A percentile compares a stretch with the other conserved stretches of the same genome.
Evolutionary conservation across 2,113 vertebrate genomes (phyloP).

Genomic region (Baryphthengus martii): DNA sequence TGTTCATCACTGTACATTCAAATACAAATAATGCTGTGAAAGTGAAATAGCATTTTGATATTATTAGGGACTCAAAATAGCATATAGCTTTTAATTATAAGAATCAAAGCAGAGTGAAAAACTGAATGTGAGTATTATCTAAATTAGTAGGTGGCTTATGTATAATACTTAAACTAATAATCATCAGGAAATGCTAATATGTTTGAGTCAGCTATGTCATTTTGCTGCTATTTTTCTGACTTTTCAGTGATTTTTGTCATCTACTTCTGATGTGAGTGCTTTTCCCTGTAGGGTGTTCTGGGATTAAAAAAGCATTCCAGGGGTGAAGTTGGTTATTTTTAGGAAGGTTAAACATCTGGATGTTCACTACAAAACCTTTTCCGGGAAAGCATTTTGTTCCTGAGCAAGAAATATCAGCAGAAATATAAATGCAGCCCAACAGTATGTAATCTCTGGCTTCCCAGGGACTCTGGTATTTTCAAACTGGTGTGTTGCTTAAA

Average conservation of each 20-base stretch:
- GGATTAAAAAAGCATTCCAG: not conserved
- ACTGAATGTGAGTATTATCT: not conserved
- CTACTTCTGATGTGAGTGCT: not conserved
- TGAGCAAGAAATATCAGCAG: not conserved
- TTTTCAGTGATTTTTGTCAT: no score
- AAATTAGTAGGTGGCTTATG: not conserved
- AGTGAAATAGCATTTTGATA: not conserved
- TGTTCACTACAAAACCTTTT: slow-evolving; percentile 15
- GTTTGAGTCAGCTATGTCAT: not conserved
- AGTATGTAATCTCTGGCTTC: not conserved
- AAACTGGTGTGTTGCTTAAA: slow-evolving; percentile 27
- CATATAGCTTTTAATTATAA: not conserved
- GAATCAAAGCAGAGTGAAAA: not conserved
- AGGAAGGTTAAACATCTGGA: not conserved
- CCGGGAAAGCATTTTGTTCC: slow-evolving; percentile 8
- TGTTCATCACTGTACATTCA: not conserved
- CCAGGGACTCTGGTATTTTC: slow-evolving; percentile 22
- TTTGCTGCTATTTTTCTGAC: not conserved
- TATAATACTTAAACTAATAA: not conserved
- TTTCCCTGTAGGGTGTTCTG: not conserved
- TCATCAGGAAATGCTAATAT: not conserved
- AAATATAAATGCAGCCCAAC: not conserved
- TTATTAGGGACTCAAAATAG: not conserved
- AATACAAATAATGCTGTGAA: not conserved
- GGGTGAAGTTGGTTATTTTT: slow-evolving; percentile 9